These are phyloP conservation scores for Panzeria rudis DNA, from an alignment of 2,888 invertebrate genomes.

Conservation along the genomic window DNA sequence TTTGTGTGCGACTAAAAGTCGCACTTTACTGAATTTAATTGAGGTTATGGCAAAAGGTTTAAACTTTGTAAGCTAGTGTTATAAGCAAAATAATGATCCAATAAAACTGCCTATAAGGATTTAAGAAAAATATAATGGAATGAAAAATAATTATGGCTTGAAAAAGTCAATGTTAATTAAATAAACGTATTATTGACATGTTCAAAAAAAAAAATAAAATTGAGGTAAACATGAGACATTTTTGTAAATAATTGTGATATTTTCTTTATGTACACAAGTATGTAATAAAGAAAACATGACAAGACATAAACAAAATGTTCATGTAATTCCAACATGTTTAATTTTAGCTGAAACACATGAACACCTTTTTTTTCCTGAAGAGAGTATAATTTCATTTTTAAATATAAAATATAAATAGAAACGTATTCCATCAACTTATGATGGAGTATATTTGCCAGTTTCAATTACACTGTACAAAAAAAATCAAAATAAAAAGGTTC, in stretches of 20 bases:
- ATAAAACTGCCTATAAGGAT: no score
- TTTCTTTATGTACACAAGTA: neutral
- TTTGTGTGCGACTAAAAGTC: no score
- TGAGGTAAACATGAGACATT: neutral
- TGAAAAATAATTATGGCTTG: neutral
- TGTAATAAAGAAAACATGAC: neutral
- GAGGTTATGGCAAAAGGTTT: no score
- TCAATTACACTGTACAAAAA: no score
- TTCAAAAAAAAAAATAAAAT: neutral
- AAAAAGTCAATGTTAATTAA: slow-evolving; percentile 21
- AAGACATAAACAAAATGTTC: neutral
- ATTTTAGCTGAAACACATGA: slow-evolving; percentile 11
- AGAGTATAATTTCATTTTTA: neutral
- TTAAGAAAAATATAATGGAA: neutral
- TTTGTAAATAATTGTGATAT: no score
- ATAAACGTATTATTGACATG: slow-evolving; percentile 13
- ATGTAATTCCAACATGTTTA: neutral
- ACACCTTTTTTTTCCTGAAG: neutral
- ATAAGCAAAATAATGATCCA: no score
- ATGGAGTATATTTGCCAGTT: neutral
- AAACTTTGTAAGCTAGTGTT: no score
- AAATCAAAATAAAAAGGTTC: no score
- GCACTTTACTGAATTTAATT: no score
- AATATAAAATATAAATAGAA: neutral
- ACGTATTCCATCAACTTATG: neutral